A percentile compares a stretch with the other conserved stretches of the same genome.
Conservation (phyloP, 30 jellyfish, hydroid and myxozoan genomes). For the Chrysaora quinquecirrha region DNA sequence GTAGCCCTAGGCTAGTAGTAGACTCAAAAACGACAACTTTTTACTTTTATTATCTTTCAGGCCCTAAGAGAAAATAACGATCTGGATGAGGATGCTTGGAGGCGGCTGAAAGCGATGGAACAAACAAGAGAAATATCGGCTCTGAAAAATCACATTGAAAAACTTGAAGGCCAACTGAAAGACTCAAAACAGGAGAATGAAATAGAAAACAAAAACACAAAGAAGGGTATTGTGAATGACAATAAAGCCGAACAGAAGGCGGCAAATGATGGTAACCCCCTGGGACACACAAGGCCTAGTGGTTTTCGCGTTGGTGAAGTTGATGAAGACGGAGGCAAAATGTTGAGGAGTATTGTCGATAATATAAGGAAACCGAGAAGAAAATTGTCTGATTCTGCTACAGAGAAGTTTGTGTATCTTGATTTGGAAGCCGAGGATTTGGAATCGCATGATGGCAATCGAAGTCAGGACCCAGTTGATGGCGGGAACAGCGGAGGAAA, state of each 20-base stretch:
- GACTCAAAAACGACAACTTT: no score
- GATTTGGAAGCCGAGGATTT: background rate
- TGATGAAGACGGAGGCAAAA: background rate
- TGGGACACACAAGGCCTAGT: background rate
- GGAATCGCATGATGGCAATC: background rate
- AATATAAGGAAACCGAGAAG: background rate
- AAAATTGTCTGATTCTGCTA: background rate
- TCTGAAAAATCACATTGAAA: constrained; percentile 57
- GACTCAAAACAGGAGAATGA: constrained; percentile 1
- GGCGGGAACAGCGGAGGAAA: background rate
- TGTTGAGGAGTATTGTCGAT: background rate
- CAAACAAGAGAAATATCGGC: constrained; percentile 63
- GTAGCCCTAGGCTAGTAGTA: no score
- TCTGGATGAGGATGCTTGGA: constrained; percentile 57
- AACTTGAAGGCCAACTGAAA: constrained; percentile 35
- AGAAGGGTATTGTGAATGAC: background rate
- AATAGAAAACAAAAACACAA: background rate
- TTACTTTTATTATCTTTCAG: no score
- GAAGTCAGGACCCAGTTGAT: background rate
- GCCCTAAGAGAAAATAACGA: background rate
- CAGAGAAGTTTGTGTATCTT: background rate
- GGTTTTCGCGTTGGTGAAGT: background rate
- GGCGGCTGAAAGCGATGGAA: constrained; percentile 56
- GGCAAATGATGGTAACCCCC: background rate
- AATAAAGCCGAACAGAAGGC: background rate